Base-by-base conservation (phyloP, 2,888 invertebrate genomes). In the Syritta pipiens region DNA sequence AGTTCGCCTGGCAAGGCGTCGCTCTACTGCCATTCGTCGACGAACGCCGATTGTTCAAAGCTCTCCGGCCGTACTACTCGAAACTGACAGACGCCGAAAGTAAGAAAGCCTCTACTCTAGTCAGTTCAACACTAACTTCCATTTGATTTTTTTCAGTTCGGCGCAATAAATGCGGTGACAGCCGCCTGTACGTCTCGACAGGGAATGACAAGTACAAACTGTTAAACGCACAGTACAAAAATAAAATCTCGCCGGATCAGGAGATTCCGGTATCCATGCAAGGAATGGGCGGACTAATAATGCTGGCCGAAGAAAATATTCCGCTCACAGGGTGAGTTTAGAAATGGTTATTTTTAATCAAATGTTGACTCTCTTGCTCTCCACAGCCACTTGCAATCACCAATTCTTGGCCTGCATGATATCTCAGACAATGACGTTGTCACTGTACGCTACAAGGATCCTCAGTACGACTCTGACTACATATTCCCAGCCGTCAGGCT, bases 1-100 rank as follows among this genome's bases (percentile, higher is more conserved):
- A 98, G 89, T 99, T 96, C 90, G 99, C 99, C 49, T 99, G 99
- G 99, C 98, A 99, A 90, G 99, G 99, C 42, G 99, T 99, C 1
- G 99, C 99, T 0, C 89, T 99, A 35, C 90, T 99, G 79, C 99
- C 99, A 4, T 99, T 99, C 89, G 99, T 99, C 0, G 98, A 99
- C 83, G 99, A 99, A 89, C 91, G 91, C 68, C 90, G 99, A 72
- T 91, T 98, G 59, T 95, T 96, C 86, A 93, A 93, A 84, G 96
- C 98, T 0, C 88, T 99, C 30, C 91, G 93, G 83, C 93, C 94
- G 0, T 96, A 94, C 82, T 97, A 99, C 85, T 90, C 91, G 0
- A 90, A 92, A 62, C 89, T 99, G 30, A 94, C 97, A 0, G 91
- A 92, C 6, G 97, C 94, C 55, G 99, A 99, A 90, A 93, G 94